phyloP scores from a whole-genome alignment of 2,888 invertebrate genomes.

The Rhopalosiphum nymphaeae region DNA sequence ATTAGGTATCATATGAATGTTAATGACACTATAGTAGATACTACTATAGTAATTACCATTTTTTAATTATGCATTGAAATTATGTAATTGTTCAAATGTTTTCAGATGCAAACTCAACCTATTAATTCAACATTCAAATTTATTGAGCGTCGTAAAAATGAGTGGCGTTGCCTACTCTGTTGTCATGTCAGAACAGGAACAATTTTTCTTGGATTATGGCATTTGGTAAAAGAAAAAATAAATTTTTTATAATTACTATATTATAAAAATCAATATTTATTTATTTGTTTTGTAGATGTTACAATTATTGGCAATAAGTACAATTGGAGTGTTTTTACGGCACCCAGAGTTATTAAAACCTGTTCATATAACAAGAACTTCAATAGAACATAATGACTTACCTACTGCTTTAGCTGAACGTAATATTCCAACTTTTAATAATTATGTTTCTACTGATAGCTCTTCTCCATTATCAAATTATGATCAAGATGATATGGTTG shows the following conservation, averaged over 20 bases:
- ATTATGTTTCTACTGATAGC: constrained; percentile 32
- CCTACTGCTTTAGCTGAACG: constrained; percentile 60
- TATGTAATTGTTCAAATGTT: constrained; percentile 9
- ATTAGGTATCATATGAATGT: not conserved
- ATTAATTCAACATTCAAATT: constrained; percentile 25
- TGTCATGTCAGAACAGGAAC: constrained; percentile 88
- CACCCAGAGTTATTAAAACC: constrained; percentile 77
- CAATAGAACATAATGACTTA: constrained; percentile 42
- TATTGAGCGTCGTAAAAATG: constrained; percentile 72
- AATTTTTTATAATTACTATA: not conserved
- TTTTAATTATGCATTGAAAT: not conserved
- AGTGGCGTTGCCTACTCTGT: constrained; percentile 86
- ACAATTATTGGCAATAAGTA: constrained; percentile 81
- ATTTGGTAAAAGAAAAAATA: constrained; percentile 75
- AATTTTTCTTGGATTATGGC: constrained; percentile 85
- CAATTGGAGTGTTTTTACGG: constrained; percentile 81
- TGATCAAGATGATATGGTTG: constrained; percentile 36
- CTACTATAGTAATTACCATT: not conserved
- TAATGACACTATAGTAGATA: not conserved
- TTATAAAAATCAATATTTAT: not conserved
- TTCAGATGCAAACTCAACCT: constrained; percentile 51
- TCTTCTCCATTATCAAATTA: constrained; percentile 5
- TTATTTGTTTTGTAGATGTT: constrained; percentile 75
- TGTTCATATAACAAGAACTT: constrained; percentile 33
- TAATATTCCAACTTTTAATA: constrained; percentile 30